Percentiles rank a stretch among this genome's conserved stretches.
Conservation (phyloP, 2,797 vertebrate species). For the Gastrophryne carolinensis region DNA sequence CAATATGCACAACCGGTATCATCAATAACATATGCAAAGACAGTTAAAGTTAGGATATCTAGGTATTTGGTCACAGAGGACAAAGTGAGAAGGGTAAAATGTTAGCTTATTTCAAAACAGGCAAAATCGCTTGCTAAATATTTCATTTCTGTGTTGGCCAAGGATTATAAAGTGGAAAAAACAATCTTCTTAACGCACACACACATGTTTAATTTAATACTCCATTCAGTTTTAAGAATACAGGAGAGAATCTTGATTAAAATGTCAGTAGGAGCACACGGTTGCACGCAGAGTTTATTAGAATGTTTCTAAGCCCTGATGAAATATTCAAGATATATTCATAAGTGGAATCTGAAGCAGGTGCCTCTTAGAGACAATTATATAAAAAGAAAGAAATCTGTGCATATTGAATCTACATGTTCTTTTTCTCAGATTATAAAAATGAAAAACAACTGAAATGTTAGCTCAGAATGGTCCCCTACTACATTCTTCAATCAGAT, state of each 20-base stretch:
- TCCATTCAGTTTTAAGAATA: constrained; percentile 56
- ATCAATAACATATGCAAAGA: too few species aligned
- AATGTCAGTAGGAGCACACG: constrained; percentile 51
- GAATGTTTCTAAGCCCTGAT: constrained; percentile 50
- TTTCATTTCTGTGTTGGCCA: constrained; percentile 54
- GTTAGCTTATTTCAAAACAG: constrained; percentile 14
- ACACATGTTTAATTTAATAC: constrained; percentile 60
- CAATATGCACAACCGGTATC: constrained; percentile 1
- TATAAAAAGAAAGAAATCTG: constrained; percentile 39
- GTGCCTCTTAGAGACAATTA: constrained; percentile 47
- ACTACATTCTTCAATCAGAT: constrained; percentile 11
- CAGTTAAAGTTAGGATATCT: background rate
- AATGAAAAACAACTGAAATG: background rate
- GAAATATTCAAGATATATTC: constrained; percentile 54
- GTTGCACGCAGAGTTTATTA: constrained; percentile 45
- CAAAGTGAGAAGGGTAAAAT: constrained; percentile 3
- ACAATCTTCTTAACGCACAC: constrained; percentile 26
- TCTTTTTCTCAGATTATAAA: constrained; percentile 5
- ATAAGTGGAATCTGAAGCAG: constrained; percentile 49
- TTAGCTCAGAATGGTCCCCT: background rate
- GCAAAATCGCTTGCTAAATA: constrained; percentile 45
- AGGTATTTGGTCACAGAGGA: background rate
- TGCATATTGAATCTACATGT: constrained; percentile 38
- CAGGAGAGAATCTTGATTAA: constrained; percentile 57
- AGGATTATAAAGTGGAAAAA: constrained; percentile 6